Evolutionary conservation across 1,140 invertebrate species (phyloP).

Genomic region (Phortica variegata): DNA sequence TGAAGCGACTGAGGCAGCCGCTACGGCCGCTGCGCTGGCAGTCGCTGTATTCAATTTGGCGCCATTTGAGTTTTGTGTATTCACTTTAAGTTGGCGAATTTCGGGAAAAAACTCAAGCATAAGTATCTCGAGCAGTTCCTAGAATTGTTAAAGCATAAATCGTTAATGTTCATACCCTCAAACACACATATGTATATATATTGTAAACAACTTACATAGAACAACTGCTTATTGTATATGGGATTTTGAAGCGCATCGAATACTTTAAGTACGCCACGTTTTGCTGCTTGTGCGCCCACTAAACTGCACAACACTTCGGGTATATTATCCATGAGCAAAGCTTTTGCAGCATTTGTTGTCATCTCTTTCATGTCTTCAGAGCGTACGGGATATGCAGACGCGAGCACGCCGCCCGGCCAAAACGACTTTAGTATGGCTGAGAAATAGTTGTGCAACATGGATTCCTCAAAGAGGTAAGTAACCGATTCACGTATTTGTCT

Average conservation of each 20-base stretch:
- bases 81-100: conserved; percentile 57
- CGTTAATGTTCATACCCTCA: not conserved
- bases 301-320: conserved; percentile 79
- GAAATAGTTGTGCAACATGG: conserved; percentile 87
- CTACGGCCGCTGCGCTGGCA: conserved; percentile 35
- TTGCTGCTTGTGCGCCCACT: conserved; percentile 81
- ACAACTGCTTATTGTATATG: conserved; percentile 85
- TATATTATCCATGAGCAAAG: conserved; percentile 69
- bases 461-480: conserved; percentile 82
- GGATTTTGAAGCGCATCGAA: conserved; percentile 86
- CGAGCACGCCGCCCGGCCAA: conserved; percentile 80
- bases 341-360: conserved; percentile 55
- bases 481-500: conserved; percentile 87
- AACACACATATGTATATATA: not conserved
- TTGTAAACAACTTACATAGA: conserved; percentile 74
- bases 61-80: conserved; percentile 18
- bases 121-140: conserved; percentile 75
- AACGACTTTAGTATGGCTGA: conserved; percentile 80
- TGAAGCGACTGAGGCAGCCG: conserved; percentile 30
- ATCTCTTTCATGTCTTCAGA: conserved; percentile 71
- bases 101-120: conserved; percentile 76
- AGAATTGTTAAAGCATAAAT: not conserved
- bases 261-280: conserved; percentile 79
- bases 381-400: conserved; percentile 60
- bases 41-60: conserved; percentile 37